Evolutionary conservation across 2,888 invertebrate species (phyloP).

Genomic region (Drosophila pegasa): DNA sequence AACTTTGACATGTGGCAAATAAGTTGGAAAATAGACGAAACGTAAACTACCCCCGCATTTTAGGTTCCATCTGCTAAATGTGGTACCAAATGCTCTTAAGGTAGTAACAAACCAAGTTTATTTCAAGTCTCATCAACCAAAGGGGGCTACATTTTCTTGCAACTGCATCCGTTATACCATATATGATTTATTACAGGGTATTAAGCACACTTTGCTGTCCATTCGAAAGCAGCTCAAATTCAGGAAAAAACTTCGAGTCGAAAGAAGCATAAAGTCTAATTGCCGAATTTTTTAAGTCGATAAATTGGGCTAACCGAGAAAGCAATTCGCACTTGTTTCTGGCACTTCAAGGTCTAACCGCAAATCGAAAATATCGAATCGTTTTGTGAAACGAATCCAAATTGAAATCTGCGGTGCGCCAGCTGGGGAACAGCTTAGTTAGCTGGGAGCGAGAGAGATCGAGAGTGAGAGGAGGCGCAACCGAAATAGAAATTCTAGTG

Average conservation of each 20-base stretch:
- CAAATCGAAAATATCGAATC: slow-evolving; percentile 7
- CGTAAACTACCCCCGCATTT: too few relatives aligned
- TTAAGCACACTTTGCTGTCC: not conserved
- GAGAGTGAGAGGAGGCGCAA: not conserved
- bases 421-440: slow-evolving; percentile 12
- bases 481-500: slow-evolving; percentile 71
- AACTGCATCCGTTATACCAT: not conserved
- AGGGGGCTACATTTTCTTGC: too few relatives aligned
- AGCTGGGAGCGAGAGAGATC: not conserved
- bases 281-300: too few relatives aligned
- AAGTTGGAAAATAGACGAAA: not conserved
- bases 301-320: slow-evolving; percentile 25
- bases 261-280: slow-evolving; percentile 27
- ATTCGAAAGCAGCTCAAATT: not conserved
- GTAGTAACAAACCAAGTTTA: too few relatives aligned
- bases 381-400: slow-evolving; percentile 24
- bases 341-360: slow-evolving; percentile 44
- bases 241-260: not conserved
- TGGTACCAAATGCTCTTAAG: too few relatives aligned
- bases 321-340: slow-evolving; percentile 41
- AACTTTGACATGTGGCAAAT: slow-evolving; percentile 22
- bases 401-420: slow-evolving; percentile 22
- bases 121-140: not conserved
- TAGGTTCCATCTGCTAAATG: too few relatives aligned
- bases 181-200: not conserved